phyloP scores from a whole-genome alignment of 1,140 invertebrate genomes.

The Luehdorfia chinensis region DNA sequence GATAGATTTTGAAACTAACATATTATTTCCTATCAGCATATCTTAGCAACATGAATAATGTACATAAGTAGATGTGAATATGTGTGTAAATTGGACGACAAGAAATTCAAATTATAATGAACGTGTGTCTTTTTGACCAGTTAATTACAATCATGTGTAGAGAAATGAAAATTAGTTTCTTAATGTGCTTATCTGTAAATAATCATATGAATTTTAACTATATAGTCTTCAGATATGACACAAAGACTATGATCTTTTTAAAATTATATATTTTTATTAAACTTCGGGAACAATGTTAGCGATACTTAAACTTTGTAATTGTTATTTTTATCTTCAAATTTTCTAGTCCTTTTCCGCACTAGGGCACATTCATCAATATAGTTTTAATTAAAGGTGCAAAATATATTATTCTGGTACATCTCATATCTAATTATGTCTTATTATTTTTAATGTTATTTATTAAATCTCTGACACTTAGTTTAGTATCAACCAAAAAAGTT shows the following conservation, averaged over 20 bases:
- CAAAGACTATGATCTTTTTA: background rate
- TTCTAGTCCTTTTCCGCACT: too few relatives aligned
- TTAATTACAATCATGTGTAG: background rate
- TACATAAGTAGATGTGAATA: background rate
- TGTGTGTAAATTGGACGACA: too few relatives aligned
- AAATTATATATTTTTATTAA: background rate
- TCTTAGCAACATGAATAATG: background rate
- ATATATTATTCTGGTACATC: too few relatives aligned
- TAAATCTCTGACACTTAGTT: too few relatives aligned
- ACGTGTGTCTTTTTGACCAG: background rate
- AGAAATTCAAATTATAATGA: background rate
- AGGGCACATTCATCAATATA: too few relatives aligned
- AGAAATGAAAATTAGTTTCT: background rate
- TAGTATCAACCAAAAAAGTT: too few relatives aligned
- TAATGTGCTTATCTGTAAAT: background rate
- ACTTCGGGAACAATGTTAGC: conserved; percentile 1
- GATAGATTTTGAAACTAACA: background rate
- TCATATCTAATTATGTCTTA: too few relatives aligned
- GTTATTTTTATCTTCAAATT: background rate
- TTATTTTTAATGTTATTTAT: too few relatives aligned
- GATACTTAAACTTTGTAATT: background rate
- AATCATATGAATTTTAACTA: background rate
- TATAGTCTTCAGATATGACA: background rate
- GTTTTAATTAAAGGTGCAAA: too few relatives aligned
- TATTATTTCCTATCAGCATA: background rate